A percentile compares a stretch with the other conserved stretches of the same genome.
These are phyloP conservation scores for Plagodis pulveraria DNA, from an alignment of 2,888 invertebrate genomes.

Conservation along the genomic window DNA sequence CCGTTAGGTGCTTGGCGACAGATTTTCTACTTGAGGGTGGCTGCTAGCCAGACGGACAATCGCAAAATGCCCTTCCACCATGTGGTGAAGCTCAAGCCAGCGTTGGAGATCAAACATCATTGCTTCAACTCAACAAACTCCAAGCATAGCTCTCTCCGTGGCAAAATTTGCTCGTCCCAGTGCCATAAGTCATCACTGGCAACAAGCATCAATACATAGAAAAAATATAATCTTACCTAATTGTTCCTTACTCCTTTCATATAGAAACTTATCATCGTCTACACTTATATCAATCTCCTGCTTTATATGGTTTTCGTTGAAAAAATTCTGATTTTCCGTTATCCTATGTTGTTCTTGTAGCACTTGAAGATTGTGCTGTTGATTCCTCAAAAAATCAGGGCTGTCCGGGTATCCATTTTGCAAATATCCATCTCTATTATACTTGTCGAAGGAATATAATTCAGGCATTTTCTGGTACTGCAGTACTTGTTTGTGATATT, in stretches of 20 bases:
- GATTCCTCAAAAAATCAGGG: conserved; percentile 65
- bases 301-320: conserved; percentile 73
- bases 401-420: conserved; percentile 56
- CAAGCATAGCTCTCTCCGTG: not conserved
- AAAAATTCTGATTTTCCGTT: conserved; percentile 70
- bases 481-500: conserved; percentile 50
- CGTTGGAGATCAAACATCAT: too few relatives aligned
- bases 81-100: too few relatives aligned
- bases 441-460: conserved; percentile 50
- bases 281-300: conserved; percentile 67
- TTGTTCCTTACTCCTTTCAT: conserved; percentile 66
- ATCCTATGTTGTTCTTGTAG: conserved; percentile 68
- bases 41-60: too few relatives aligned
- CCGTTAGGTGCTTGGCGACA: too few relatives aligned
- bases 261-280: conserved; percentile 70
- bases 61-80: too few relatives aligned
- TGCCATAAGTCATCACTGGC: too few relatives aligned
- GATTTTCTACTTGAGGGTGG: too few relatives aligned
- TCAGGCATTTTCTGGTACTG: conserved; percentile 55
- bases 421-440: conserved; percentile 42
- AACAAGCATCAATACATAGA: too few relatives aligned
- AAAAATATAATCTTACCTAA: conserved; percentile 48
- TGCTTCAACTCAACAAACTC: too few relatives aligned
- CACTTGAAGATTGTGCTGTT: conserved; percentile 72
- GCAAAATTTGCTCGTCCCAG: too few relatives aligned